Evolutionary conservation across 2,113 vertebrate genomes (phyloP), one percentile per base, ranked within the genome.

Genomic region (Glaucidium brasilianum): DNA sequence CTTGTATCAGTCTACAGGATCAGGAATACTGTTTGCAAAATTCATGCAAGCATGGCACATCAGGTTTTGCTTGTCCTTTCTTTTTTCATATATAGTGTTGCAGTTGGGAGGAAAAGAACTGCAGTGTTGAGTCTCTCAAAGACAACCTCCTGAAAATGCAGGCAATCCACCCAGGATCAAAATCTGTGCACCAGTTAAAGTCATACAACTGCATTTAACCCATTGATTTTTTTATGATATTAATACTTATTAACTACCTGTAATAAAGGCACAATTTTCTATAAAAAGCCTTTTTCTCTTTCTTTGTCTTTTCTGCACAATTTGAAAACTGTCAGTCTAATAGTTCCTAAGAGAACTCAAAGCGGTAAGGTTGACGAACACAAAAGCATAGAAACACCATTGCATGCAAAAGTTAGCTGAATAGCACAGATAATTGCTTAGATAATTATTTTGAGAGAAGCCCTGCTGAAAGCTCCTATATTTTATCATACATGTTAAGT

Each of bases 401-500:
- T 15, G 3, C 94, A 83, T 72, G 88, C 95, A 95, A 78, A 98
- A 97, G 97, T 92, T 96, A 96, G 67, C 94, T 82, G 95, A 95
- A 92, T 52, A 95, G 97, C 94, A 94, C 83, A 94, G 96, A 96
- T 97, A 96, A 98, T 92, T 96, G 97, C 96, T 94, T 90, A 83
- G 97, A 92, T 91, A 96, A 97, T 98, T 96, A 96, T 94, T 97
- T 96, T 97, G 97, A 95, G 86, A 95, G 97, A 97, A 97, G 94
- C 94, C 94, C 77, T 58, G 75, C 80, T 88, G 96, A 95, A 97
- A 94, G 96, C 95, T 77, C 82, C 87, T 59, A 6, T 77, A 59
- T 79, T 86, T 95, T 88, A 87, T 95, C 78, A 88, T 47, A 90
- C 66, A 78, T 85, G 86, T 43, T 56, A 91, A 89, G 71, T 90